These are phyloP conservation scores for Drosophila ercepeae DNA, from an alignment of 1,140 invertebrate genomes.

Conservation along the genomic window DNA sequence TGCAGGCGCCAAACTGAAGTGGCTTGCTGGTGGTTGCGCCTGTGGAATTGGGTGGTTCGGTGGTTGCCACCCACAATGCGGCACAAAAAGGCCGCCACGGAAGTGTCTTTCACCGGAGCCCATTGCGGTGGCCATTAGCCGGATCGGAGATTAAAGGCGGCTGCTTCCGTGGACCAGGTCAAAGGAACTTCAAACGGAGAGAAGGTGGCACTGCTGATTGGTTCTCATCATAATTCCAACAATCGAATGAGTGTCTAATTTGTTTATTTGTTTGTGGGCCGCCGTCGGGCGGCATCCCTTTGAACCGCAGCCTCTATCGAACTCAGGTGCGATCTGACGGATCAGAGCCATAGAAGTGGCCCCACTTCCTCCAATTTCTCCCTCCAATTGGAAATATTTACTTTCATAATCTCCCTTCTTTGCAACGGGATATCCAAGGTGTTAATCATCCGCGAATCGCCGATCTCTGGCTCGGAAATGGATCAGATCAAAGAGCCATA, in stretches of 20 bases:
- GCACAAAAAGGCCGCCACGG: constrained; percentile 57
- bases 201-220: constrained; percentile 28
- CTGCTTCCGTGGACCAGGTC: constrained; percentile 49
- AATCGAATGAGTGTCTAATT: constrained; percentile 45
- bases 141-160: constrained; percentile 62
- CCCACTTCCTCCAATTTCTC: neutral
- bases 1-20: constrained; percentile 39
- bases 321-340: constrained; percentile 60
- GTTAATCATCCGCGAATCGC: constrained; percentile 69
- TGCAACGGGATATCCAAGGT: constrained; percentile 19
- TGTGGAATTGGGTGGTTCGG: constrained; percentile 11
- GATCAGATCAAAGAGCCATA: constrained; percentile 54
- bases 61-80: constrained; percentile 66
- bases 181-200: constrained; percentile 54
- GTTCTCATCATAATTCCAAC: constrained; percentile 57
- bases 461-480: constrained; percentile 1
- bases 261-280: constrained; percentile 60
- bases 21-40: neutral
- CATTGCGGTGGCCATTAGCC: constrained; percentile 34
- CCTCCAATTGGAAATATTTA: neutral
- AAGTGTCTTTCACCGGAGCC: constrained; percentile 60
- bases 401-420: neutral
- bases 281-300: constrained; percentile 41
- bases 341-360: constrained; percentile 11
- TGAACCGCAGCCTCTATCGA: constrained; percentile 62